These are phyloP conservation scores for Baronia brevicornis DNA, from an alignment of 2,888 invertebrate genomes.

Conservation along the genomic window DNA sequence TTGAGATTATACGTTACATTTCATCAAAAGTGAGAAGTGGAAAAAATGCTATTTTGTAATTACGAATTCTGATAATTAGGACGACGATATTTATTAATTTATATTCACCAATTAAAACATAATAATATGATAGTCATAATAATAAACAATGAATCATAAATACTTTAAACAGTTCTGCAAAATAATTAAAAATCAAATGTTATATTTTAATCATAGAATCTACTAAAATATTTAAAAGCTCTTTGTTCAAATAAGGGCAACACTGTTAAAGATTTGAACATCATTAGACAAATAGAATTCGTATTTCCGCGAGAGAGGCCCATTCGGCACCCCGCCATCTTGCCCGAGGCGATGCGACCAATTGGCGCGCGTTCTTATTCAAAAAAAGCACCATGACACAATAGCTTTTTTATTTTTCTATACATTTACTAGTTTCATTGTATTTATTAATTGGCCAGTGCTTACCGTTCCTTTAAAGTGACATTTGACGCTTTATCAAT, in stretches of 20 bases:
- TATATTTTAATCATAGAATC: background rate
- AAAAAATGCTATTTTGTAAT: too few relatives aligned
- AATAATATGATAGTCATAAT: background rate
- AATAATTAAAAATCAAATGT: too few relatives aligned
- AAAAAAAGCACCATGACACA: conserved; percentile 48
- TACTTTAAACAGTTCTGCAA: too few relatives aligned
- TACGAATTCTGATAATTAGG: background rate
- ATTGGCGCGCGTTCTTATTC: conserved; percentile 60
- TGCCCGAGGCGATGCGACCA: conserved; percentile 62
- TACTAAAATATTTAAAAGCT: conserved; percentile 2
- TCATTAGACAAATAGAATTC: conserved; percentile 61
- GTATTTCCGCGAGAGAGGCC: conserved; percentile 60
- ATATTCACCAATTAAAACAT: background rate
- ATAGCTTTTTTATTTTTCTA: conserved; percentile 45
- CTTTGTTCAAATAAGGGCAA: conserved; percentile 4
- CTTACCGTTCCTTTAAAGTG: conserved; percentile 20
- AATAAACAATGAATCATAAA: background rate
- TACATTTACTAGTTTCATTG: conserved; percentile 42
- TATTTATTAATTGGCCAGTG: conserved; percentile 45
- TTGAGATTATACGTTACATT: too few relatives aligned
- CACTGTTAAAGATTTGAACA: conserved; percentile 33
- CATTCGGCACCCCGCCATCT: conserved; percentile 65
- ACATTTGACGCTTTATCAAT: too few relatives aligned
- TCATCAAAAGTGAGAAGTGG: too few relatives aligned
- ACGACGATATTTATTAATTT: background rate